Percentiles rank a stretch among this genome's conserved stretches.
phyloP scores from a whole-genome alignment of 2,888 invertebrate genomes.

The Tiliacea citrago region DNA sequence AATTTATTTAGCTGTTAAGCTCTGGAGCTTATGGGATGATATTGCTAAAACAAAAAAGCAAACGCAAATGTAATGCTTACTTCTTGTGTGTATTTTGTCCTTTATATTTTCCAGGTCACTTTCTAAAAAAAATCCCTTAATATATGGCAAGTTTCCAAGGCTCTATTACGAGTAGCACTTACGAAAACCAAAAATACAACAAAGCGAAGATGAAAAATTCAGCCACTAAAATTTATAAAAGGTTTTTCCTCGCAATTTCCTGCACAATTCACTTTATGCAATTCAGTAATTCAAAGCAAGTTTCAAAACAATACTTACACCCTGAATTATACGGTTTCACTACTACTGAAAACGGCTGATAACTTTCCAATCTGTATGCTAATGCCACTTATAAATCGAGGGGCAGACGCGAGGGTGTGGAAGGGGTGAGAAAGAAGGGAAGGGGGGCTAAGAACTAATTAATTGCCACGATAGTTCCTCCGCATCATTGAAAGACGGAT shows the following conservation, averaged over 20 bases:
- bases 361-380: conserved; percentile 87
- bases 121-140: not conserved
- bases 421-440: conserved; percentile 33
- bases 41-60: no score
- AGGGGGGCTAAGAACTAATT: conserved; percentile 67
- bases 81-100: not conserved
- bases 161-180: not conserved
- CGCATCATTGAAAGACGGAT: conserved; percentile 70
- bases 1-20: conserved; percentile 53
- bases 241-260: not conserved
- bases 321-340: conserved; percentile 45
- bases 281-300: conserved; percentile 28
- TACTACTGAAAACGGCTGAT: conserved; percentile 66
- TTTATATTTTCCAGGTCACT: not conserved
- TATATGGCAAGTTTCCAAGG: not conserved
- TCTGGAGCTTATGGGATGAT: conserved; percentile 10
- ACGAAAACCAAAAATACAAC: not conserved
- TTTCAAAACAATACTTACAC: conserved; percentile 45
- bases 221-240: not conserved
- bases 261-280: conserved; percentile 16
- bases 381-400: conserved; percentile 80
- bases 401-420: conserved; percentile 53
- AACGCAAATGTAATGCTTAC: no score
- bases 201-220: not conserved
- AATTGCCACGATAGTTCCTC: conserved; percentile 75